Conservation (phyloP, 2,113 vertebrate species). For the Psettodes erumei region DNA sequence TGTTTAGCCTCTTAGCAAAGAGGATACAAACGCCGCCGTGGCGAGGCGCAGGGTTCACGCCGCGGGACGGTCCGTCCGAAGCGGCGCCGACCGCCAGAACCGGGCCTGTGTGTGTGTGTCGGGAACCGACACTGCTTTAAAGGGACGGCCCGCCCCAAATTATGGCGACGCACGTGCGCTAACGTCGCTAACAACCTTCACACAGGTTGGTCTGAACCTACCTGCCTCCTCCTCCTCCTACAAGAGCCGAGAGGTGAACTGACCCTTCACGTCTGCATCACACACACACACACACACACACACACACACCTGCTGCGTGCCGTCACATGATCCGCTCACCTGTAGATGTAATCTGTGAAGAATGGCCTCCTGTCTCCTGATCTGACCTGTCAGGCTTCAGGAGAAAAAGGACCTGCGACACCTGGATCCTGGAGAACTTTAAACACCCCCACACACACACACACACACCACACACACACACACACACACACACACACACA, state of each 20-base stretch:
- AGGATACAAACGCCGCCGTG: conserved; percentile 68
- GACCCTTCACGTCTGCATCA: too few species aligned
- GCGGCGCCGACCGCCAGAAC: conserved; percentile 3
- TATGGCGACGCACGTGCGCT: too few species aligned
- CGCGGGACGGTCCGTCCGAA: too few species aligned
- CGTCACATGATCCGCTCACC: conserved; percentile 69
- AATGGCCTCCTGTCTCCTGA: conserved; percentile 70
- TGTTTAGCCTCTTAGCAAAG: conserved; percentile 77
- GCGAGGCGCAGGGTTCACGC: conserved; percentile 10
- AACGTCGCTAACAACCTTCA: too few species aligned
- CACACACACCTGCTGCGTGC: conserved; percentile 70
- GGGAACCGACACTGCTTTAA: too few species aligned
- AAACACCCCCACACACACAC: conserved; percentile 47
- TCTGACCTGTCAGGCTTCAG: conserved; percentile 69
- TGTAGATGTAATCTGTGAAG: conserved; percentile 82
- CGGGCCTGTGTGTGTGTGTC: background rate
- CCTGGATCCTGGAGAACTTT: conserved; percentile 74
- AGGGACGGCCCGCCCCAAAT: too few species aligned
- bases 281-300: background rate
- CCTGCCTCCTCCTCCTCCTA: too few species aligned
- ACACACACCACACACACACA: too few species aligned
- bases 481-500: too few species aligned
- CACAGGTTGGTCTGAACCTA: too few species aligned
- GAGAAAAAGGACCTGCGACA: conserved; percentile 68
- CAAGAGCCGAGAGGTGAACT: too few species aligned